These are phyloP conservation scores for Thymallus thymallus DNA, from an alignment of 2,113 vertebrate genomes.

Conservation along the genomic window DNA sequence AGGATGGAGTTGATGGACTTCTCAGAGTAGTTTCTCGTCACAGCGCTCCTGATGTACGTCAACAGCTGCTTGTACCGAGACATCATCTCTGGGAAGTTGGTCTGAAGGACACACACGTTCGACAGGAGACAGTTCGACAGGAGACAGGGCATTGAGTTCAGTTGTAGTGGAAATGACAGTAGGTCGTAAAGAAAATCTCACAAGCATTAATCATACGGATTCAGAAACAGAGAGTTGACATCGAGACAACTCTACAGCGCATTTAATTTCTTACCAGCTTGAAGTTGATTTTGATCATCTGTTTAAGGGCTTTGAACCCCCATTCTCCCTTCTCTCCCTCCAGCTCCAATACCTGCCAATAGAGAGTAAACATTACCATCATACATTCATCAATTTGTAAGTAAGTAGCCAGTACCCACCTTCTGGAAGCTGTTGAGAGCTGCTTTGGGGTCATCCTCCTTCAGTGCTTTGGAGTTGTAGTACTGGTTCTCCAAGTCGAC, in stretches of 20 bases:
- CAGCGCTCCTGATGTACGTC: slow-evolving; percentile 97
- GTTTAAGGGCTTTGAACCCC: slow-evolving; percentile 99
- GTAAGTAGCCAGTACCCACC: slow-evolving; percentile 65
- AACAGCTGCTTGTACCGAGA: slow-evolving; percentile 98
- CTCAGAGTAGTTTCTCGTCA: slow-evolving; percentile 98
- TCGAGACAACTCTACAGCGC: not conserved
- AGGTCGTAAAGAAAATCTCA: too few species aligned
- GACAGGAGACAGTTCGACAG: not conserved
- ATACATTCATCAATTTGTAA: too few species aligned
- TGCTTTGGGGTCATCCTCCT: slow-evolving; percentile 98
- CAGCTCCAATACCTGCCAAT: slow-evolving; percentile 90
- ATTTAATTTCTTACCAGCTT: slow-evolving; percentile 83
- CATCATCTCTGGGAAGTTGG: slow-evolving; percentile 99
- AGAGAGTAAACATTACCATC: not conserved
- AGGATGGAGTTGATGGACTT: slow-evolving; percentile 99
- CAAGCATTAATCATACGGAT: not conserved
- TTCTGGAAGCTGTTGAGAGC: slow-evolving; percentile 98
- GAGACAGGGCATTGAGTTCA: too few species aligned
- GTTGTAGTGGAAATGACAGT: too few species aligned
- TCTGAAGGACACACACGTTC: slow-evolving; percentile 66
- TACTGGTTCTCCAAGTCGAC: slow-evolving; percentile 99
- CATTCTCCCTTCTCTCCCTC: slow-evolving; percentile 99
- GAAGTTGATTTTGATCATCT: slow-evolving; percentile 99
- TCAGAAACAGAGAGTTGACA: not conserved
- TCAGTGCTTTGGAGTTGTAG: slow-evolving; percentile 99